Evolutionary conservation across 2,888 invertebrate genomes (phyloP).

Genomic region (Trissoscelio sp.): DNA sequence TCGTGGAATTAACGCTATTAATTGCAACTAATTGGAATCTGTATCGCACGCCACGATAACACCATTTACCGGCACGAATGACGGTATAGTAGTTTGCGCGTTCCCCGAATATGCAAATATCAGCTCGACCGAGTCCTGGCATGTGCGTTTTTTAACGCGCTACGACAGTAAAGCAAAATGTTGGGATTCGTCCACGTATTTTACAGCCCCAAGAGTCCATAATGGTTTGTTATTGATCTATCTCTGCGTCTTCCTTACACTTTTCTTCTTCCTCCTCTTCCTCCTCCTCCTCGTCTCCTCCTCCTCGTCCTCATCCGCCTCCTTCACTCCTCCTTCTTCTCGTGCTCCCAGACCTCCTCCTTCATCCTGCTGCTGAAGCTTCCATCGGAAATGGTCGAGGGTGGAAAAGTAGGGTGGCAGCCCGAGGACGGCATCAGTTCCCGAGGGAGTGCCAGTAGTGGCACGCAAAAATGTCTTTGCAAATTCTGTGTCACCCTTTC

Average conservation of each 20-base stretch:
- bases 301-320: slow-evolving; percentile 76
- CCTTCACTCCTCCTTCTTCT: slow-evolving; percentile 74
- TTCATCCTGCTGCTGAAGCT: slow-evolving; percentile 71
- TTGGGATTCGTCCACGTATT: slow-evolving; percentile 44
- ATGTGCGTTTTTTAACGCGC: slow-evolving; percentile 25
- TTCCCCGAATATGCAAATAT: slow-evolving; percentile 30
- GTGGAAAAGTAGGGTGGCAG: slow-evolving; percentile 68
- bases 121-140: neutral
- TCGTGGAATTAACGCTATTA: slow-evolving; percentile 30
- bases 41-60: slow-evolving; percentile 24
- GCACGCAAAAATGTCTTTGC: slow-evolving; percentile 74
- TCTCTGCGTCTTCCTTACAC: slow-evolving; percentile 77
- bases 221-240: slow-evolving; percentile 83
- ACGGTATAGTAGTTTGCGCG: slow-evolving; percentile 11
- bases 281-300: slow-evolving; percentile 51
- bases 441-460: slow-evolving; percentile 69
- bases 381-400: slow-evolving; percentile 66
- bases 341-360: slow-evolving; percentile 62
- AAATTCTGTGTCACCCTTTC: slow-evolving; percentile 60
- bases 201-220: slow-evolving; percentile 75
- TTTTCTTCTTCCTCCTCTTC: slow-evolving; percentile 75
- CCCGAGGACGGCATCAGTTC: slow-evolving; percentile 57
- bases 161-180: slow-evolving; percentile 25
- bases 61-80: slow-evolving; percentile 46
- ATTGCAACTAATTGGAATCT: slow-evolving; percentile 49